These are phyloP conservation scores for Enhydra lutris DNA, from an alignment of 2,113 vertebrate species.

Conservation along the genomic window DNA sequence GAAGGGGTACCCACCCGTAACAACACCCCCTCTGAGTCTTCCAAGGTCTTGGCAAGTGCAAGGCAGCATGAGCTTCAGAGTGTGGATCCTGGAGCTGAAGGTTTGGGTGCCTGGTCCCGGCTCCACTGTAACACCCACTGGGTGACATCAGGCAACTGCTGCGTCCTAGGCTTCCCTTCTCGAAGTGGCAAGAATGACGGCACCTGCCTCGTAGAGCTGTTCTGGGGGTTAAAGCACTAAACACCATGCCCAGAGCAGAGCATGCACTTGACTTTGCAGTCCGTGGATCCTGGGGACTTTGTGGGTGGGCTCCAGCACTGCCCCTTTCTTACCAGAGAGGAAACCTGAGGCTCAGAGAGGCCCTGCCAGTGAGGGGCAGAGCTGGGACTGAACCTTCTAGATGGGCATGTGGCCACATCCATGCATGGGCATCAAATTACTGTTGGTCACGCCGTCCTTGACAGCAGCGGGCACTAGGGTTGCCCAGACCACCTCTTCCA, in stretches of 20 bases:
- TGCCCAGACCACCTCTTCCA: neutral
- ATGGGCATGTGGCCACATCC: accelerated
- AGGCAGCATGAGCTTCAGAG: accelerated
- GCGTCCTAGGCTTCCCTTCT: neutral
- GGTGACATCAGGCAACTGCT: accelerated
- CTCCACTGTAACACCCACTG: accelerated
- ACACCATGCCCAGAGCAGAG: accelerated
- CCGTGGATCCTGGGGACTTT: accelerated
- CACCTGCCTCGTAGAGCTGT: accelerated
- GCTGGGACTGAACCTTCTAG: neutral
- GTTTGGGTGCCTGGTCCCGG: neutral
- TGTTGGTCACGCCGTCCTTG: neutral
- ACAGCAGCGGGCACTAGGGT: neutral
- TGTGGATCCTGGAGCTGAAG: accelerated
- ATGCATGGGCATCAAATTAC: accelerated
- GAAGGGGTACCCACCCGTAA: accelerated
- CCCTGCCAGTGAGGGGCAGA: neutral
- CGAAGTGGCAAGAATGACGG: neutral
- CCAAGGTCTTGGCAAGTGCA: accelerated
- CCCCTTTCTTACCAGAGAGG: neutral
- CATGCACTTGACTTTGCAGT: accelerated
- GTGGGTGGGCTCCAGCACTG: neutral
- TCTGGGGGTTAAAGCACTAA: too few relatives aligned
- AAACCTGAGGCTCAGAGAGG: neutral
- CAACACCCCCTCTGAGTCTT: accelerated